phyloP scores from a whole-genome alignment of 2,113 vertebrate genomes.

The Aspiorhynchus laticeps region DNA sequence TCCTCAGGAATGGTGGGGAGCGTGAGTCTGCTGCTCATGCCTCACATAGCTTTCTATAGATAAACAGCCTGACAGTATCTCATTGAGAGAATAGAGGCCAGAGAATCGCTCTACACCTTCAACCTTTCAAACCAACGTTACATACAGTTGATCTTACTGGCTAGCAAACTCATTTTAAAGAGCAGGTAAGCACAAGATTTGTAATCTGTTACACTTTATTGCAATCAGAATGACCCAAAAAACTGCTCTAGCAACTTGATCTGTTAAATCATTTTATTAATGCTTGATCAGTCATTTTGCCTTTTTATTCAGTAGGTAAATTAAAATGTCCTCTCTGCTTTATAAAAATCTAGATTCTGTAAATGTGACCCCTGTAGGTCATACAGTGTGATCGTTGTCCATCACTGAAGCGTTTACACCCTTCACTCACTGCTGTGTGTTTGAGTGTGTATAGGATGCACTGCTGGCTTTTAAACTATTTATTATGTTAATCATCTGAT shows the following conservation, averaged over 20 bases:
- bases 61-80: background rate
- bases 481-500: background rate
- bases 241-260: background rate
- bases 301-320: background rate
- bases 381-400: background rate
- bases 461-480: background rate
- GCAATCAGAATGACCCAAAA: background rate
- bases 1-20: conserved; percentile 19
- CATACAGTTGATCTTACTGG: background rate
- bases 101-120: background rate
- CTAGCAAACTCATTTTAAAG: background rate
- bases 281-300: background rate
- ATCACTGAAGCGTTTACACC: background rate
- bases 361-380: background rate
- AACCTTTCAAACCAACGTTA: background rate
- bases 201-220: background rate
- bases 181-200: conserved; percentile 14
- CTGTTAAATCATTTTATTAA: background rate
- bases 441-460: background rate
- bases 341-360: background rate
- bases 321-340: background rate
- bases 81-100: conserved; percentile 23
- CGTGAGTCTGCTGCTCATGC: background rate
- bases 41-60: conserved; percentile 39
- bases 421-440: conserved; percentile 5